Evolutionary conservation across 2,888 invertebrate genomes (phyloP), one percentile per base, ranked within the genome.

Genomic region (Macropis europaea): DNA sequence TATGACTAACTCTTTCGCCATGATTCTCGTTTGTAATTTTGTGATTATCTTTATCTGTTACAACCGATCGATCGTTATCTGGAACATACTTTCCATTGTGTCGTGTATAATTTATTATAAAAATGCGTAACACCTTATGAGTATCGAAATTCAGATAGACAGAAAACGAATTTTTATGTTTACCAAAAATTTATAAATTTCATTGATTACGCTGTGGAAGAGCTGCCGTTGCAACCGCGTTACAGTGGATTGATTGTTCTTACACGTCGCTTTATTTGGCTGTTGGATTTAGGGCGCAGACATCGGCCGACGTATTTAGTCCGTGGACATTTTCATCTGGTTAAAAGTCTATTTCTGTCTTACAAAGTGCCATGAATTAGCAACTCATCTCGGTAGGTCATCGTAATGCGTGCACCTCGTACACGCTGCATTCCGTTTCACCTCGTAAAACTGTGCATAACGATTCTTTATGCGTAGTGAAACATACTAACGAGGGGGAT

Each of bases 311-410:
- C 32, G 38, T 64, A 69, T 64, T 69, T 47, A 52, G 66, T 47
- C 42, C 47, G 53, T 24, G 40, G 48, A 36, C 57, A 67, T 59
- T 67, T 43, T 70, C 59, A 54, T 60, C 59, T 30, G 54, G 59
- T 54, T 36, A 43, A 60, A 54, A 43, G 34, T 53, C 48, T 67
- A 60, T 60, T 70, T 48, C 47, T 54, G 47, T 67, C 42, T 28
- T 22, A 11, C 53, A 36, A 40, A 60, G 53, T 34, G n/a, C 15
- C 19, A 19, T 6, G 53, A 67, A 54, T 70, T 60, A 53, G 66
- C 59, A 47, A 57, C 32, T 70, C 66, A 59, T 53, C 66, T 59
- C 5, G 66, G 45, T 34, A 45, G 52, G 57, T 66, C 64, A 47
- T 59, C 52, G 52, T 52, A 63, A 68, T 36, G 50, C 61, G 36